Evolutionary conservation across 2,113 vertebrate species (phyloP).

Genomic region (Hippocampus guttulatus): DNA sequence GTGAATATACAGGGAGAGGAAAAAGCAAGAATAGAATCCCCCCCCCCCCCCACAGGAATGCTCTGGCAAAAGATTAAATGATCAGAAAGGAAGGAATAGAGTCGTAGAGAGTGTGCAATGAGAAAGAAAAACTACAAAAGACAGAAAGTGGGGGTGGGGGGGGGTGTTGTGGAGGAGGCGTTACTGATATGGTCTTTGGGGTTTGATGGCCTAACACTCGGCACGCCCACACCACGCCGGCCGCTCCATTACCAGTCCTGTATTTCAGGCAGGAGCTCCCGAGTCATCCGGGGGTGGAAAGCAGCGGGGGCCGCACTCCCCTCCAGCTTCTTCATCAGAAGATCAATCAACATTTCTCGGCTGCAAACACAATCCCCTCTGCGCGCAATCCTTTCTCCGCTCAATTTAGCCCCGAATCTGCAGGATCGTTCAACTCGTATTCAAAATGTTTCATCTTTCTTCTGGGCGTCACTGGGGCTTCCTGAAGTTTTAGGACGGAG

Average conservation of each 20-base stretch:
- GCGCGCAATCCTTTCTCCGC: conserved; percentile 5
- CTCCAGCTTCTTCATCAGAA: conserved; percentile 24
- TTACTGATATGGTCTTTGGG: conserved; percentile 34
- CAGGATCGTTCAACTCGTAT: not conserved
- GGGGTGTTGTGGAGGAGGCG: not conserved
- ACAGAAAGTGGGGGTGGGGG: not conserved
- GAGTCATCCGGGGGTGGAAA: conserved; percentile 8
- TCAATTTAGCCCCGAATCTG: conserved; percentile 16
- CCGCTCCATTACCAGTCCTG: conserved; percentile 34
- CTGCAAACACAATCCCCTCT: conserved; percentile 32
- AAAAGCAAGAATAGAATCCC: not conserved
- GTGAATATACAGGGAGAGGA: not conserved
- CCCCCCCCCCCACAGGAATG: not conserved
- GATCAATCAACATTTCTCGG: conserved; percentile 41
- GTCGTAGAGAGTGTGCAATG: not conserved
- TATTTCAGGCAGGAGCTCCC: conserved; percentile 32
- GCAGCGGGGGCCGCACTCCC: conserved; percentile 16
- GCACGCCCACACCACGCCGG: conserved; percentile 31
- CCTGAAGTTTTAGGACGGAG: conserved; percentile 1
- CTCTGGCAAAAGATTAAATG: not conserved
- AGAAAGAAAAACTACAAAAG: not conserved
- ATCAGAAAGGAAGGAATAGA: not conserved
- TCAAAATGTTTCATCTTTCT: conserved; percentile 27
- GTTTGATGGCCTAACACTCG: conserved; percentile 35
- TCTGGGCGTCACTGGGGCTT: not conserved